These are phyloP conservation scores for Brachionus rotundiformis DNA, from an alignment of 1,140 invertebrate genomes.

Conservation along the genomic window DNA sequence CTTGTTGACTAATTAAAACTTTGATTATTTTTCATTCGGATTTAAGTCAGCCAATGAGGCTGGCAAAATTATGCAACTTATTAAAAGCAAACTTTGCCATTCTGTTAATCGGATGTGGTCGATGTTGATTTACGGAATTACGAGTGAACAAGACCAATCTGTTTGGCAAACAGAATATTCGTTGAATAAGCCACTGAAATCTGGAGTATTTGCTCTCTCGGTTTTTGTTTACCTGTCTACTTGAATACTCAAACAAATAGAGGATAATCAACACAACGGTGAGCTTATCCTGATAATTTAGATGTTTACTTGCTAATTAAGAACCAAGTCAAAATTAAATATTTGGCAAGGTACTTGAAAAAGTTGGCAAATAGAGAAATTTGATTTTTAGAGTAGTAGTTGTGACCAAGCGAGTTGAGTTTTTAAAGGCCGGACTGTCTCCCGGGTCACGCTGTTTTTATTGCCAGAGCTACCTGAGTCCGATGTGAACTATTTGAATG, in stretches of 20 bases:
- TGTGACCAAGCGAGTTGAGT: neutral
- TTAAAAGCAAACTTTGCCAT: neutral
- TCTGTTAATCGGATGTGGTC: neutral
- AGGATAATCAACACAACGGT: neutral
- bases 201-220: constrained; percentile 21
- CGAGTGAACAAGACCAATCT: neutral
- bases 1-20: constrained; percentile 20
- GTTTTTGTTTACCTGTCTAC: constrained; percentile 36
- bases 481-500: neutral
- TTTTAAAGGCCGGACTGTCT: neutral
- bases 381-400: neutral
- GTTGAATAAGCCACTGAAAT: constrained; percentile 30
- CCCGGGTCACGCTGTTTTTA: neutral
- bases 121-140: neutral
- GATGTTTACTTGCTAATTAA: constrained; percentile 39
- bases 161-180: constrained; percentile 8
- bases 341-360: constrained; percentile 37
- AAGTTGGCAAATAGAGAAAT: constrained; percentile 4
- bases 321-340: constrained; percentile 22
- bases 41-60: neutral
- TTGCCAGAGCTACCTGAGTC: no score
- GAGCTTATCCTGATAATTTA: constrained; percentile 43
- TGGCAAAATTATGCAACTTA: neutral
- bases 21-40: constrained; percentile 13
- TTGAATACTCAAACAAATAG: constrained; percentile 35